Base-by-base conservation (phyloP, 2,888 invertebrate species). In the Campaea margaritaria region DNA sequence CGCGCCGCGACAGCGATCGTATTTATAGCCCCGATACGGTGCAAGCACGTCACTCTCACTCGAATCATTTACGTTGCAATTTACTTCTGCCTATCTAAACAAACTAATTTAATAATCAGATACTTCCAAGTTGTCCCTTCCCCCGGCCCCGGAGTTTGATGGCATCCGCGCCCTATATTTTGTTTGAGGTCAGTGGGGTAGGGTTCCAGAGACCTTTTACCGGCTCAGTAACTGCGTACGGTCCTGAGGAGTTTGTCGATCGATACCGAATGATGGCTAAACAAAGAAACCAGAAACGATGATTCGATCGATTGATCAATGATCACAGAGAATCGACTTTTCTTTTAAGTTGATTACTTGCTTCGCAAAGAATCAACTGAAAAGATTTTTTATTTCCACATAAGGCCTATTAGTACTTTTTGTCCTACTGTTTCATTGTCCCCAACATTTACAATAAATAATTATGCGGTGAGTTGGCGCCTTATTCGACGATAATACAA, bases 161-260 rank as follows among this genome's bases (percentile, higher is more conserved):
- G 21, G 16, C 49, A 45, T 54, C 38, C 59, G 44, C 47, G 51
- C 14, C 58, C 52, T 52, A 52, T 43, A 47, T 52, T 47, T 58
- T 47, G 42, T 47, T 58, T 47, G 42, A 51, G 51, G 58, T 47
- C 49, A 51, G 52, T 43, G 52, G 52, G 58, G 44, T 39, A 21
- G 14, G 36, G 11, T 13, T 13, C 39, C 44, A 11, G 48, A 16
- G 53, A 54, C 59, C 59, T 54, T 57, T 54, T 49, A 31, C 39
- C 59, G 53, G 41, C 44, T 53, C 53, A 15, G 21, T 45, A 49
- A 54, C 38, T 45, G 48, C 48, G 39, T 38, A 34, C 15, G 45
- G 39, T 45, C 45, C 39, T 31, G 42, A 57, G 50, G 51, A 58
- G 57, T 50, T 51, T 50, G 15, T 34, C 36, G 42, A 51, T 51